phyloP scores from a whole-genome alignment of 2,888 invertebrate species.

The Metallyticus violacea region DNA sequence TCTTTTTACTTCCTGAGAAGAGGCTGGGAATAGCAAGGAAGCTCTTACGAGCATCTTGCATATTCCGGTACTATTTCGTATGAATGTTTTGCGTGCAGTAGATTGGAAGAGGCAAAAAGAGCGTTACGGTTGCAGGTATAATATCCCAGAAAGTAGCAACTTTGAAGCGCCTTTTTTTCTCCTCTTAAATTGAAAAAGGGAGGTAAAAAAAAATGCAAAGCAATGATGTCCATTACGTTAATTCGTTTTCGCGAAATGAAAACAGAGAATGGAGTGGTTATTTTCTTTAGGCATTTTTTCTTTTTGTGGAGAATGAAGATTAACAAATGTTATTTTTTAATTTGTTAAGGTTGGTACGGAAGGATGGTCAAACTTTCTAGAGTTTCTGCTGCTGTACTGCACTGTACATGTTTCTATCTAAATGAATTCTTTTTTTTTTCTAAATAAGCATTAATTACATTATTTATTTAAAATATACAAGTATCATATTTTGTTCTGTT shows the following conservation, averaged over 20 bases:
- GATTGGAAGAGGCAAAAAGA: background rate
- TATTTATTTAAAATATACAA: too few species aligned
- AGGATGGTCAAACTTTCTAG: too few species aligned
- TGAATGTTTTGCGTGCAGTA: background rate
- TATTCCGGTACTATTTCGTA: background rate
- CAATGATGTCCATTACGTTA: background rate
- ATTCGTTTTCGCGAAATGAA: background rate
- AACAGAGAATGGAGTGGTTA: background rate
- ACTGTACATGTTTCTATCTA: too few species aligned
- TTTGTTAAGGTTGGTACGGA: background rate
- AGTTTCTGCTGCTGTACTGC: too few species aligned
- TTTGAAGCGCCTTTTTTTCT: background rate
- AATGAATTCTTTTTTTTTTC: too few species aligned
- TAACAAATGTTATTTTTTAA: background rate
- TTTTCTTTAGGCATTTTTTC: background rate
- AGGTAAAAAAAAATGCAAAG: background rate
- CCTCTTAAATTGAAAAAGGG: background rate
- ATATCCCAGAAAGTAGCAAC: background rate
- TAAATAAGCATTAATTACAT: too few species aligned
- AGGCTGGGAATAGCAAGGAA: background rate
- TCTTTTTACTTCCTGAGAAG: background rate
- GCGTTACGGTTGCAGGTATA: background rate
- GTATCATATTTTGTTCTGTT: too few species aligned
- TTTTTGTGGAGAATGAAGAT: background rate
- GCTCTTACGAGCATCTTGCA: background rate